Evolutionary conservation across 2,797 vertebrate genomes (phyloP), one percentile per base, ranked within the genome.

Genomic region (Helicolenus hilgendorfi): DNA sequence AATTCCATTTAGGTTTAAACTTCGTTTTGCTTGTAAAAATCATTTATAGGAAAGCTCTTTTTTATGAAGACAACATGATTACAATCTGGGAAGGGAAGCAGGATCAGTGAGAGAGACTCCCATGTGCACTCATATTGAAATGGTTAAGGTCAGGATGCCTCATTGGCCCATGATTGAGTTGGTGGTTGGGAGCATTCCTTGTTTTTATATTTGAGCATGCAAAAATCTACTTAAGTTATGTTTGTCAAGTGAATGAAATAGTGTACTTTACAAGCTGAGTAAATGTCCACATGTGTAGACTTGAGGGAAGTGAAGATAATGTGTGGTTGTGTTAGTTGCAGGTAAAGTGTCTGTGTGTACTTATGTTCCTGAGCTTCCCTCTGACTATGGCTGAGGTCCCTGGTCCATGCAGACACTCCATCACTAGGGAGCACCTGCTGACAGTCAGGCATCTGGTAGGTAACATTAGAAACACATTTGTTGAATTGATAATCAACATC

Each of bases 341-440:
- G 97, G 97, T 96, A 88, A 97, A 96, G 95, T 96, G 94, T 95
- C 95, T 97, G 94, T 97, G 96, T 94, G 93, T 98, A 88, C 93
- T 97, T 81, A 81, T 98, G 91, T 96, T 97, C 90, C 94, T 98
- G 96, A 97, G 94, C 94, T 92, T 98, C 87, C 96, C 95, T 69
- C 87, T 97, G 71, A 94, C 94, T 69, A 96, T 97, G 97, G 94
- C 96, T 80, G 97, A 97, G 86, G 89, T 97, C 77, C 96, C 96
- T 86, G 97, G 97, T 92, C 96, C 97, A 70, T 98, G 97, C 95
- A 97, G 95, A 88, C 96, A 98, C 92, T 97, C 97, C 72, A 96
- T 98, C 82, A 98, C 97, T 36, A 95, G 92, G 83, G 97, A 98
- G 73, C 97, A 98, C 92, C 93, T 98, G 87, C 91, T 95, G 81